Conservation (phyloP, 2,113 vertebrate species). For the Trogon surrucura region DNA sequence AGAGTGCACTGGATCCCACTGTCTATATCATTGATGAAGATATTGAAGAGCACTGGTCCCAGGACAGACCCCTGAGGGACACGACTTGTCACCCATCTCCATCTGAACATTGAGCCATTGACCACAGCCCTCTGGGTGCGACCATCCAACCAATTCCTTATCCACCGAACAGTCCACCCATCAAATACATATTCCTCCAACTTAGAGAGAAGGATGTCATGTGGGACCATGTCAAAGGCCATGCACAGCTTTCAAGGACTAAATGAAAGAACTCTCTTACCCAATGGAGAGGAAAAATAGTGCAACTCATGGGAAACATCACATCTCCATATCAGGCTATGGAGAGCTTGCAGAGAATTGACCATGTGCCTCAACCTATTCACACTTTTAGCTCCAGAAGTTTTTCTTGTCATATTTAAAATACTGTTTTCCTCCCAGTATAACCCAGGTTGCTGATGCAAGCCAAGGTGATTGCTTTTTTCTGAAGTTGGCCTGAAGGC, state of each 20-base stretch:
- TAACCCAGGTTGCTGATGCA: not conserved
- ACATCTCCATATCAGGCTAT: not conserved
- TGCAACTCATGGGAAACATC: accelerated
- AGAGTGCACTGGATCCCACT: too few species aligned
- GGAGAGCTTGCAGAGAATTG: not conserved
- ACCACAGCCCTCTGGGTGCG: too few species aligned
- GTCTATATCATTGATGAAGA: too few species aligned
- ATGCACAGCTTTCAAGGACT: not conserved
- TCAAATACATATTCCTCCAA: too few species aligned
- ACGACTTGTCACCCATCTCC: too few species aligned
- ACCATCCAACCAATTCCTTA: too few species aligned
- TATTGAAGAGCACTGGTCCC: too few species aligned
- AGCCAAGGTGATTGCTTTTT: not conserved
- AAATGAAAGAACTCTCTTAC: not conserved
- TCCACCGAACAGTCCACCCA: too few species aligned
- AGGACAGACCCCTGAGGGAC: too few species aligned
- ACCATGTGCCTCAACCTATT: not conserved
- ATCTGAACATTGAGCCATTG: too few species aligned
- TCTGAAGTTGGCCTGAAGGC: not conserved
- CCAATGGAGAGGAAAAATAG: not conserved
- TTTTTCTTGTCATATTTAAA: not conserved
- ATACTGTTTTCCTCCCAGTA: not conserved
- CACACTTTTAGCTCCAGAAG: not conserved
- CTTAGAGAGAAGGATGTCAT: too few species aligned
- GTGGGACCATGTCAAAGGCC: too few species aligned